Base-by-base conservation (phyloP, 2,113 vertebrate species). In the Xenopus laevis region DNA sequence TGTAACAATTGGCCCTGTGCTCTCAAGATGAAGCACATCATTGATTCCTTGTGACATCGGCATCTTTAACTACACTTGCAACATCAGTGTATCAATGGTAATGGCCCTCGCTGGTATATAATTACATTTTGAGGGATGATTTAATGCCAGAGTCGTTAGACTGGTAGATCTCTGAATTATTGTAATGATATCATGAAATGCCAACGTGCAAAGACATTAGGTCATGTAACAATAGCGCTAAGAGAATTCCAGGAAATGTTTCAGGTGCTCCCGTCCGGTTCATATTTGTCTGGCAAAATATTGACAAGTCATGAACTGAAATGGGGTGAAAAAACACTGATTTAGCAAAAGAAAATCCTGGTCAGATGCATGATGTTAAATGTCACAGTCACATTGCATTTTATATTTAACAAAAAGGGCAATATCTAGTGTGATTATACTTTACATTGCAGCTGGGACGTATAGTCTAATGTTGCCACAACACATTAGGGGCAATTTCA, bases 201-300 rank as follows among this genome's bases (percentile, higher is more conserved):
- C 58, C 18, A 60, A 60, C 4, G 18, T 27, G 9, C 52, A 40
- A 10, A 71, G 58, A 44, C 13, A 62, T 61, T 47, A 61, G 61
- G 10, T 61, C 45, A 61, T 50, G 23, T 16, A 23, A 61, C 13
- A 55, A 47, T 30, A 53, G 47, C 30, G 16, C 7, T 21, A 18
- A 23, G 58, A 3, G 21, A 60, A 55, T 60, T 60, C 23, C 46
- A 53, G 65, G 47, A 68, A 68, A 68, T 68, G 65, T 30, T 52
- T 4, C 6, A 21, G 44, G n/a, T 21, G 15, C 12, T 68, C 47
- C 13, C 15, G 27, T 47, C 11, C 50, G 18, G 61, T 60, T 61
- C 58, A 62, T 21, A 59, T 47, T 61, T 50, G 69, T 71, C 21
- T 50, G 10, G 40, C n/a, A 23, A 61, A 61, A 40, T 71, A 47